Conservation (phyloP, 2,888 invertebrate species). For the Hypomecis atomaria region DNA sequence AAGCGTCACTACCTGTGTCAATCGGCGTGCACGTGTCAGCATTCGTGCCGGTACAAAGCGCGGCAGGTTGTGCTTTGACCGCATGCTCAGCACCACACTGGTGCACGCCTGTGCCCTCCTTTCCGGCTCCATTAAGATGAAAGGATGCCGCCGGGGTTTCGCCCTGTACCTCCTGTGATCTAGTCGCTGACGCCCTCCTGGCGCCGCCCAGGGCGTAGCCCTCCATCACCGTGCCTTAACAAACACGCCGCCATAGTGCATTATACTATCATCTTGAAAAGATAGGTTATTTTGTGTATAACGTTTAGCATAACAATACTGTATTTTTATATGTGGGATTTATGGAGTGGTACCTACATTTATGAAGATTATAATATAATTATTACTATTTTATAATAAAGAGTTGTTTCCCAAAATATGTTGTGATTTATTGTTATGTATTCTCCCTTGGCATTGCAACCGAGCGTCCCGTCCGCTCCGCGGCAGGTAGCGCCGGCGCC, state of each 20-base stretch:
- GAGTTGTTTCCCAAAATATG: constrained; percentile 74
- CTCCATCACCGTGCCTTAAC: constrained; percentile 80
- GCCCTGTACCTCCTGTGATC: constrained; percentile 79
- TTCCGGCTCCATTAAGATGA: constrained; percentile 79
- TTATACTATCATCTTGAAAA: constrained; percentile 75
- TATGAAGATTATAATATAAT: constrained; percentile 75
- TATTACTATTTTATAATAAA: constrained; percentile 77
- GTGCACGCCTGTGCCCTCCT: constrained; percentile 87
- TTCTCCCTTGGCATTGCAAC: constrained; percentile 14
- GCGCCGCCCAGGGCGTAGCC: constrained; percentile 83
- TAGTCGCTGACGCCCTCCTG: constrained; percentile 81
- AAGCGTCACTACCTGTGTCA: constrained; percentile 70
- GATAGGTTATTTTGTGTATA: constrained; percentile 81
- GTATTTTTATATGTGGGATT: constrained; percentile 84
- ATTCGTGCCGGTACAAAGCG: constrained; percentile 78
- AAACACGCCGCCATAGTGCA: constrained; percentile 82
- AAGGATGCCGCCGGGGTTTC: constrained; percentile 68
- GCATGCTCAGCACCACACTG: constrained; percentile 84
- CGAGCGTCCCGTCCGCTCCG: constrained; percentile 5
- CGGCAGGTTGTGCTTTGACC: constrained; percentile 69
- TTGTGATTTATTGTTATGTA: constrained; percentile 56
- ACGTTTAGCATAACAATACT: constrained; percentile 63
- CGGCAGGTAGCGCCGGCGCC: constrained; percentile 75
- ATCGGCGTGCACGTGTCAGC: constrained; percentile 74
- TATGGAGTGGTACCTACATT: constrained; percentile 80